Evolutionary conservation across 2,888 invertebrate species (phyloP), one percentile per base, ranked within the genome.

Genomic region (Lycaena phlaeas): DNA sequence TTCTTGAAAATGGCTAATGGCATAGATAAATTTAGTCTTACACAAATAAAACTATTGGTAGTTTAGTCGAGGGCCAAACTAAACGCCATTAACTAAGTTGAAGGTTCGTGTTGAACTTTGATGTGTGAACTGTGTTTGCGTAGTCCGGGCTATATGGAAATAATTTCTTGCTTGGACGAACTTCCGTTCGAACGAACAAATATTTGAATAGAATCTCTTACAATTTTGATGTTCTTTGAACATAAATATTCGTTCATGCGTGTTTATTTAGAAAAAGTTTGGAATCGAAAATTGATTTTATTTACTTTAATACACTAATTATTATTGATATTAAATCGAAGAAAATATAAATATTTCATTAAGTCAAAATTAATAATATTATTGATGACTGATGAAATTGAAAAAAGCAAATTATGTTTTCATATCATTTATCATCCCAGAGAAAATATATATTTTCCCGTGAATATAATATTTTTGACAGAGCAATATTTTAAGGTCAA

Each of bases 11-110:
- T n/a, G n/a, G n/a, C n/a, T n/a, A n/a, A n/a, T n/a, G n/a, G n/a
- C n/a, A n/a, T n/a, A n/a, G n/a, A n/a, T n/a, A n/a, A n/a, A n/a
- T n/a, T n/a, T 38, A 17, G 12, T 10, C 25, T 10, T 14, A 17
- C 40, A 34, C 37, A 38, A 29, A 14, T 22, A 11, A 11, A 17
- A 30, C 30, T 11, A 15, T 36, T 15, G 25, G 22, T 36, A 36
- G 37, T 44, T 40, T 28, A 27, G 17, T 29, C 38, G 17, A 37
- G 40, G 28, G 34, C 30, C 40, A 45, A 36, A 39, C 68, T 67
- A 70, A 75, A 69, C 69, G 69, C 76, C 76, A 77, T 79, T 77
- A 78, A 72, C 71, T 66, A 75, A 78, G 74, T 77, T 75, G 62
- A 64, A 61, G 65, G 72, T 72, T 74, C 70, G 68, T 73, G 68